Base-by-base conservation (phyloP, 2,113 vertebrate genomes). In the Corythornis cristatus region DNA sequence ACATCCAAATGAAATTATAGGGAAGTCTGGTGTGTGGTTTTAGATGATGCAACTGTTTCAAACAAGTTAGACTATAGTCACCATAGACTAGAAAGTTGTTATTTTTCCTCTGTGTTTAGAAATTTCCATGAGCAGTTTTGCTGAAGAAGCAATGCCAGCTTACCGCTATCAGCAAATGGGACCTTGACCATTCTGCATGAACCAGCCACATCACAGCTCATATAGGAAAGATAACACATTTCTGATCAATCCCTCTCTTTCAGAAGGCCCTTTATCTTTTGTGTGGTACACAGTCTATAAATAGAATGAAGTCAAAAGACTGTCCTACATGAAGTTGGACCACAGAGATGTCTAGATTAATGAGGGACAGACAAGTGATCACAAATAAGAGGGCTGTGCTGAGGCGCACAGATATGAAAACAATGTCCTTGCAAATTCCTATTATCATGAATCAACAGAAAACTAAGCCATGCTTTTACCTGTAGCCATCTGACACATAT, bases 111-210 rank as follows among this genome's bases (percentile, higher is more conserved):
- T 53, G 15, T 57, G 18, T 51, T 58, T 74, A 40, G 68, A 74
- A 88, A 74, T 67, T 42, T 51, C 33, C 26, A 40, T 2, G 26
- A 92, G 62, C 40, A 76, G 45, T 65, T 86, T 72, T 37, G 42
- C 57, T 58, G 57, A 93, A 93, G 70, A 82, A 81, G 86, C 45
- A 50, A 83, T 50, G 37, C 67, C 86, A 71, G 66, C 58, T 88
- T 60, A 50, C 65, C 50, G 50, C 62, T 93, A 86, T 93, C 77
- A 90, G 80, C 53, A 45, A 15, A 50, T 13, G 71, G 37, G 70
- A 88, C 80, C 88, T 94, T 90, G 92, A 78, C 70, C 89, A 57
- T 51, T 95, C 80, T 74, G 16, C 45, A 28, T 9, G 66, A 68
- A 75, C 31, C 74, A 81, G 13, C 76, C 86, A 89, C 61, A 82